Evolutionary conservation across 2,113 vertebrate genomes (phyloP).

Genomic region (Malurus cyaneus): DNA sequence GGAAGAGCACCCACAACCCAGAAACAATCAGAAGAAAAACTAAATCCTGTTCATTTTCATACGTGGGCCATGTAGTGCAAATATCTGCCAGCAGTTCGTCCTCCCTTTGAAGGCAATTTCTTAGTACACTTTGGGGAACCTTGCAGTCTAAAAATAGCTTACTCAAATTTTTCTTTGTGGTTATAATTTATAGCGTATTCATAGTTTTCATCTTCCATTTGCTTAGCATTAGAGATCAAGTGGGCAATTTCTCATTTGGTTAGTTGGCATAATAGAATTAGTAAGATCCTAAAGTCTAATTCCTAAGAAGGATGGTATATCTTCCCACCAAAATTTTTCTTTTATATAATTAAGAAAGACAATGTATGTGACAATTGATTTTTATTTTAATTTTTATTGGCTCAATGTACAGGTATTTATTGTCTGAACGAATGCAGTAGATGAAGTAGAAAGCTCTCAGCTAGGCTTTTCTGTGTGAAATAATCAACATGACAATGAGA

Average conservation of each 20-base stretch:
- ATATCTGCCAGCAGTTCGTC: slow-evolving; percentile 16
- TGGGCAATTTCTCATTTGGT: slow-evolving; percentile 10
- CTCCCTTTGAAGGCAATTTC: slow-evolving; percentile 8
- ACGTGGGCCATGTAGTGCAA: not conserved
- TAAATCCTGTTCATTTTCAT: not conserved
- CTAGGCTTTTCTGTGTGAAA: slow-evolving; percentile 43
- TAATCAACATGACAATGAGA: not conserved
- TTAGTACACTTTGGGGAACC: not conserved
- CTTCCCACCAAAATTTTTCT: not conserved
- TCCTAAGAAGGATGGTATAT: not conserved
- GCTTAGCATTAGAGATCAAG: slow-evolving; percentile 17
- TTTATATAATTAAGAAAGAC: not conserved
- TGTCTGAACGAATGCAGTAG: not conserved
- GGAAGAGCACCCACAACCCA: not conserved
- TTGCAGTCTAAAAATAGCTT: not conserved
- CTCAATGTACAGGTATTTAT: not conserved
- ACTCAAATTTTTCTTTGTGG: slow-evolving; percentile 4
- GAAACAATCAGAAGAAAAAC: not conserved
- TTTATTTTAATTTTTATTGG: slow-evolving; percentile 4
- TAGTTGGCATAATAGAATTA: not conserved
- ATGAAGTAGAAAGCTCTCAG: not conserved
- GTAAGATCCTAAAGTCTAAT: not conserved
- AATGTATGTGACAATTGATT: not conserved
- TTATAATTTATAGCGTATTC: slow-evolving; percentile 30
- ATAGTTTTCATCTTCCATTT: slow-evolving; percentile 13